Evolutionary conservation across 2,888 invertebrate species (phyloP), one percentile per base, ranked within the genome.

Genomic region (Leptinotarsa haldemani): DNA sequence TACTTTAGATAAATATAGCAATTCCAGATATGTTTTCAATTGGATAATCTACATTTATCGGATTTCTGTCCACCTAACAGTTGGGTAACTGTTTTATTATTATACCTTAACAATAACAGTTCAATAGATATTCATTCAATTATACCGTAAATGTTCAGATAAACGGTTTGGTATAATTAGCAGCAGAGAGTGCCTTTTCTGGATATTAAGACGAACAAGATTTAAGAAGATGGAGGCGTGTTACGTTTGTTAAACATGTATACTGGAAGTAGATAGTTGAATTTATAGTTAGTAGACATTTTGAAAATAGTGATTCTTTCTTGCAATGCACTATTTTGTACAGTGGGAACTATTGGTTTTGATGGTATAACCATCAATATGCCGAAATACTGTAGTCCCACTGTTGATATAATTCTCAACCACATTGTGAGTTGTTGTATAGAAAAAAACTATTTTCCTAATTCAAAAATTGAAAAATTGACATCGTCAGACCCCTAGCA

Each of bases 1-100:
- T 83, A 80, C 79, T 83, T 82, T 78, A 84, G 84, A 85, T 85
- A 85, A 84, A 83, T 82, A 83, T 80, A 78, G 83, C 78, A 80
- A 82, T 83, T 85, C 83, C 80, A 83, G 84, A 84, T 84, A 83
- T 78, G 82, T 82, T 82, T 82, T 63, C 82, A 81, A 82, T 82
- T 83, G 81, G 80, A 83, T 79, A 82, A 83, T 82, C 79, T 78
- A 79, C 78, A 78, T 81, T 83, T 80, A 81, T 80, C 79, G 80
- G 80, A 74, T 81, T 77, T 76, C 77, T 80, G 81, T 82, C 82
- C 82, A 77, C 81, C 82, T 81, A 78, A 74, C 77, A 69, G 71
- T 72, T 75, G 77, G 77, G 77, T 79, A 80, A 81, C 78, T 80
- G 79, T 75, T 77, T 78, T 76, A 77, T 76, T 74, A 76, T 78